A percentile compares a stretch with the other conserved stretches of the same genome.
Conservation (phyloP, 2,797 vertebrate species). For the Gambelia wislizenii region DNA sequence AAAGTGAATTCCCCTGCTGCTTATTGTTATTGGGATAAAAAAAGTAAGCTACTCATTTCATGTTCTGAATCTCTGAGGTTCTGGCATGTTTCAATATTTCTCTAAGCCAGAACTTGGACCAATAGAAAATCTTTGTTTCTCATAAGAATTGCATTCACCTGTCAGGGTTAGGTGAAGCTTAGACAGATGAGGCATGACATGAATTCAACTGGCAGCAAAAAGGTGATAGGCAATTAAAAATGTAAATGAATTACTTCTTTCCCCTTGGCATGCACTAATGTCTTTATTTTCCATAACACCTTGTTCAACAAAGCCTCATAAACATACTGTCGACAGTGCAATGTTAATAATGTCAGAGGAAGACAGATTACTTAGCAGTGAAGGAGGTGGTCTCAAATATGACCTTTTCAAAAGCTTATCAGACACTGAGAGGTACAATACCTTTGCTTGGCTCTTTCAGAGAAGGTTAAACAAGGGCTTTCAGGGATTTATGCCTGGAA, state of each 20-base stretch:
- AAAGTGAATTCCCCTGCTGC: too few species aligned
- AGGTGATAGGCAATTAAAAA: slow-evolving; percentile 9
- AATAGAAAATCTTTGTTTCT: neutral
- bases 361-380: slow-evolving; percentile 41
- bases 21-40: too few species aligned
- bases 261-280: neutral
- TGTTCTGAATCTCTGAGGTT: neutral
- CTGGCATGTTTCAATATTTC: neutral
- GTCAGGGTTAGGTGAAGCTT: neutral
- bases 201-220: neutral
- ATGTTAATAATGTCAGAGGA: slow-evolving; percentile 36
- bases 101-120: neutral
- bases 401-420: slow-evolving; percentile 36
- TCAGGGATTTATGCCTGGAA: slow-evolving; percentile 12
- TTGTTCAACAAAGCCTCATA: slow-evolving; percentile 32
- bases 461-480: slow-evolving; percentile 41
- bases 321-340: slow-evolving; percentile 46
- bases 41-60: neutral
- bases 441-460: slow-evolving; percentile 43
- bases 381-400: slow-evolving; percentile 44
- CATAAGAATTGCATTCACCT: neutral
- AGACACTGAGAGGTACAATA: slow-evolving; percentile 41
- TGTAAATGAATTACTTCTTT: slow-evolving; percentile 13
- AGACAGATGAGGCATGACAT: neutral
- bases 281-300: slow-evolving; percentile 23